Percentiles rank a stretch among this genome's conserved stretches.
These are phyloP conservation scores for Genyomyrus donnyi DNA, from an alignment of 2,113 vertebrate genomes.

Conservation along the genomic window DNA sequence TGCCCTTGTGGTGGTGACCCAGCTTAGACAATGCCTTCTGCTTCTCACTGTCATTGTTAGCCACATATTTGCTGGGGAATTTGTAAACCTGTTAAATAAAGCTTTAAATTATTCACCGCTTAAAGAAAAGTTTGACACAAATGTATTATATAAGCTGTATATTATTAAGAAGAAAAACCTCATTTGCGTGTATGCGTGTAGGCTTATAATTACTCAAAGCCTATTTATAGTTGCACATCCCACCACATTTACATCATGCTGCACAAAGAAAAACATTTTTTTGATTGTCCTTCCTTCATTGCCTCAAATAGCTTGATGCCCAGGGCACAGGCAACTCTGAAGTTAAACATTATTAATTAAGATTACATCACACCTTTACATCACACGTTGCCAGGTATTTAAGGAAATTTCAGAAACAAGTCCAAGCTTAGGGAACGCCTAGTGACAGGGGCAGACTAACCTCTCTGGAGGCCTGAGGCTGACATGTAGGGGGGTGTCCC, in stretches of 20 bases:
- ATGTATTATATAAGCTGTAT: slow-evolving; percentile 59
- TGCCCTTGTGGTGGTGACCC: not conserved
- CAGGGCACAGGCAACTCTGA: slow-evolving; percentile 10
- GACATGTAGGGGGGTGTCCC: not conserved
- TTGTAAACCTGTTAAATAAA: slow-evolving; percentile 61
- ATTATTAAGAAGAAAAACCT: slow-evolving; percentile 62
- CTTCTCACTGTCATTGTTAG: slow-evolving; percentile 34
- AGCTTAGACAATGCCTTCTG: not conserved
- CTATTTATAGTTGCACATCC: slow-evolving; percentile 55
- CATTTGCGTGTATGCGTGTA: slow-evolving; percentile 38
- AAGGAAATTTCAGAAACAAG: not conserved
- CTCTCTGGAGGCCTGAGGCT: not conserved
- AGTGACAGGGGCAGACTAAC: not conserved
- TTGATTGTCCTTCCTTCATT: slow-evolving; percentile 24
- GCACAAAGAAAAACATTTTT: slow-evolving; percentile 37
- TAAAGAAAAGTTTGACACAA: slow-evolving; percentile 59
- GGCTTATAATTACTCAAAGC: slow-evolving; percentile 61
- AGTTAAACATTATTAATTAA: not conserved
- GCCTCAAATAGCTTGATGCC: slow-evolving; percentile 14
- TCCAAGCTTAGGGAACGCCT: not conserved
- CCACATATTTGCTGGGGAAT: slow-evolving; percentile 49
- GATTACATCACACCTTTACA: not conserved
- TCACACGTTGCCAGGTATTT: slow-evolving; percentile 1
- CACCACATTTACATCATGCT: slow-evolving; percentile 51
- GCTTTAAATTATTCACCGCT: slow-evolving; percentile 60